A percentile compares a stretch with the other conserved stretches of the same genome.
Conservation (phyloP, 2,888 invertebrate genomes). For the Atrina japonica region DNA sequence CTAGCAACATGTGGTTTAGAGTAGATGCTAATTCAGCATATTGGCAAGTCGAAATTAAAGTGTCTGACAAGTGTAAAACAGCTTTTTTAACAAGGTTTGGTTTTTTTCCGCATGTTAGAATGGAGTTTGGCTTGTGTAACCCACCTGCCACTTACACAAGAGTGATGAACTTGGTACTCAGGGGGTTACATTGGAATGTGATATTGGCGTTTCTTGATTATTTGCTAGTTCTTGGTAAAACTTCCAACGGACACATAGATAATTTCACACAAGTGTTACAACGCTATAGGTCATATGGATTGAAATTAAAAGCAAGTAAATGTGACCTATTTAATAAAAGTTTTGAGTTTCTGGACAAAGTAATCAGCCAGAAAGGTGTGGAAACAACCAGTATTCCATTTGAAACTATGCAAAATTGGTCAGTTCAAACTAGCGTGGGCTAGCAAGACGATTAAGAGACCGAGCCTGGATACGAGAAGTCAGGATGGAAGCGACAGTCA, state of each 20-base stretch:
- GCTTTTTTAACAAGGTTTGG: background rate
- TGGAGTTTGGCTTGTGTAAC: background rate
- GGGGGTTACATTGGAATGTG: conserved; percentile 24
- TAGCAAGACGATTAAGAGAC: conserved; percentile 18
- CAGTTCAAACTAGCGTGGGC: conserved; percentile 16
- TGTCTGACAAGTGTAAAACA: too few species aligned
- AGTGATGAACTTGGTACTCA: conserved; percentile 30
- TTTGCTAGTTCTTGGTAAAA: conserved; percentile 24
- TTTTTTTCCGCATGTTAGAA: background rate
- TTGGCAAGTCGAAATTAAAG: too few species aligned
- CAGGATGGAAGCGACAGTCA: too few species aligned
- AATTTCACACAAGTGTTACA: too few species aligned
- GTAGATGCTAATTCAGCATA: too few species aligned
- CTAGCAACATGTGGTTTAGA: too few species aligned
- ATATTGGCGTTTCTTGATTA: conserved; percentile 39
- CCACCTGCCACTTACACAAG: background rate
- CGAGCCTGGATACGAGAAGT: too few species aligned
- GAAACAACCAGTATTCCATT: background rate
- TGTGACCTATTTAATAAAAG: conserved; percentile 38
- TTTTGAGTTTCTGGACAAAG: conserved; percentile 38
- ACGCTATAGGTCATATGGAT: conserved; percentile 16
- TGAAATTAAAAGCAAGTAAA: conserved; percentile 39
- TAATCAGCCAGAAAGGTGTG: conserved; percentile 15
- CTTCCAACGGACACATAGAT: conserved; percentile 2
- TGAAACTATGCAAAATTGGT: conserved; percentile 18